Evolutionary conservation across 2,888 invertebrate species (phyloP).

Genomic region (Chymomyza caudatula): DNA sequence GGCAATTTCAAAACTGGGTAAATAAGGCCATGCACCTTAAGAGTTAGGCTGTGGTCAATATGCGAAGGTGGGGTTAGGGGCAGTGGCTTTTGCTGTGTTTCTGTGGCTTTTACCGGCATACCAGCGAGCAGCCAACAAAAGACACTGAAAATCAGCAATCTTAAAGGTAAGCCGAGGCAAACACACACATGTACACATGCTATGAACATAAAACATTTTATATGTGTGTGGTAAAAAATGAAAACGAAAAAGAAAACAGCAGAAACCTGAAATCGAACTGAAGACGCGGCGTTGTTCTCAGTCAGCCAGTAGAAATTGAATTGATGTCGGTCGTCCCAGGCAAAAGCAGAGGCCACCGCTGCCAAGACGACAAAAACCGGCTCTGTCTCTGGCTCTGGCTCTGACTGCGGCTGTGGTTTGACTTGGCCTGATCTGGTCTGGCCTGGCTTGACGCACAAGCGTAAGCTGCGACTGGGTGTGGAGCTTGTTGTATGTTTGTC

Average conservation of each 20-base stretch:
- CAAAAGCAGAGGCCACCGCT: not conserved
- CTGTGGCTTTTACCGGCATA: slow-evolving; percentile 3
- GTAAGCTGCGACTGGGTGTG: slow-evolving; percentile 9
- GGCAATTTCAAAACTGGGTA: slow-evolving; percentile 69
- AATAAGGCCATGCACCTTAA: slow-evolving; percentile 74
- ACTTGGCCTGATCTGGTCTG: slow-evolving; percentile 23
- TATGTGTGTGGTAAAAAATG: not conserved
- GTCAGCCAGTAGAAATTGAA: slow-evolving; percentile 68
- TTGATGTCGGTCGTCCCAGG: slow-evolving; percentile 47
- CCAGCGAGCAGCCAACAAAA: slow-evolving; percentile 15
- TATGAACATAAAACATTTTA: not conserved
- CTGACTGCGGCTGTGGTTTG: not conserved
- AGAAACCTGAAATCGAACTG: slow-evolving; percentile 43
- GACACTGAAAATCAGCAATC: slow-evolving; percentile 21
- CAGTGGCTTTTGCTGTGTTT: not conserved
- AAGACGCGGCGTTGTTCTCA: slow-evolving; percentile 42
- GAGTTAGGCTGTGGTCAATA: not conserved
- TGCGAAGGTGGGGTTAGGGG: slow-evolving; percentile 6
- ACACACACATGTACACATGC: not conserved
- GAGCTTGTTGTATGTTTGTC: not conserved
- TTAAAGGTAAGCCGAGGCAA: slow-evolving; percentile 12
- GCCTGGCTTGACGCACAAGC: slow-evolving; percentile 32
- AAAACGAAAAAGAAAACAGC: slow-evolving; percentile 35
- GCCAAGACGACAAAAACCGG: slow-evolving; percentile 36
- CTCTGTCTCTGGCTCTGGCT: slow-evolving; percentile 23